Evolutionary conservation across 2,797 vertebrate genomes (phyloP), one percentile per base, ranked within the genome.

Genomic region (Macroramphosus scolopax): DNA sequence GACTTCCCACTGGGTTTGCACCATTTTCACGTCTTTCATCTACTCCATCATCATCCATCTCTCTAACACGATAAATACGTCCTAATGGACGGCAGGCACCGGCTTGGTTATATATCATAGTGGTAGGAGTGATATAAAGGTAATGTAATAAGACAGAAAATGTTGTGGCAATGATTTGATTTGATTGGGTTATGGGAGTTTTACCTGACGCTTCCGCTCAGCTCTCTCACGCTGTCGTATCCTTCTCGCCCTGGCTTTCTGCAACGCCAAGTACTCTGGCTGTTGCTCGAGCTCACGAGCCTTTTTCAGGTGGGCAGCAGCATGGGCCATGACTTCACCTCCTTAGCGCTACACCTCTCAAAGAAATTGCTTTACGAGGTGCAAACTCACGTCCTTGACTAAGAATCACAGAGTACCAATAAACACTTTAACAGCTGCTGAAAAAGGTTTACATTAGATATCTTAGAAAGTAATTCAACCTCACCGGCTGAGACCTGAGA

Each of bases 301-400:
- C 56, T 89, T 90, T 75, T 90, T 90, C 64, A 90, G 76, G 71
- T 89, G 87, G n/a, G 87, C 85, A 1, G 87, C 88, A 37, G 88
- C 88, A 3, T 90, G 88, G 2, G 88, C 88, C 88, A 90, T 90
- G 47, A 43, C 35, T 17, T 37, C 10, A 18, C 22, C 18, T 34
- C n/a, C 43, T 31, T 29, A 22, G n/a, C 40, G 24, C 22, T 46
- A 9, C 32, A 2, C 7, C 16, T 38, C 34, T 26, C n/a, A 38
- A 40, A 59, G 34, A 32, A n/a, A n/a, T n/a, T n/a, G n/a, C n/a
- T n/a, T n/a, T n/a, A n/a, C n/a, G n/a, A n/a, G n/a, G n/a, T n/a
- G n/a, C n/a, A n/a, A n/a, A n/a, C n/a, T n/a, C n/a, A n/a, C n/a
- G n/a, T n/a, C n/a, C n/a, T n/a, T 22, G 1, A 1, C 13, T 17